Evolutionary conservation across 2,113 vertebrate species (phyloP).

Genomic region (Rhegmatorhina hoffmannsi): DNA sequence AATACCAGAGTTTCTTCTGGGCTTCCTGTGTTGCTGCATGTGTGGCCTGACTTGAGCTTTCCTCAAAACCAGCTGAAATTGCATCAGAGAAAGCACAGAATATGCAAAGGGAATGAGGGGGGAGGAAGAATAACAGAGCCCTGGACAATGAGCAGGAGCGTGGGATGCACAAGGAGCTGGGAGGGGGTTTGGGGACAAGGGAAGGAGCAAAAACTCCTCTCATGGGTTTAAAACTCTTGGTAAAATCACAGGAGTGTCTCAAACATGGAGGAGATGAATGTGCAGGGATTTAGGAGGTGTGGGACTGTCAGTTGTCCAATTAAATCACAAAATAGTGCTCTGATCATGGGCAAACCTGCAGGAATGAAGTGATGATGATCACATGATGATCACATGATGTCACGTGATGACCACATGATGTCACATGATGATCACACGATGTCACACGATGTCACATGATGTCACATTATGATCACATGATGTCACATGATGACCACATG

Average conservation of each 20-base stretch:
- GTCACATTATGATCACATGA: no score
- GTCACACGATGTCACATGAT: no score
- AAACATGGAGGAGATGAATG: not conserved
- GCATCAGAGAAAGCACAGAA: not conserved
- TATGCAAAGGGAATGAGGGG: not conserved
- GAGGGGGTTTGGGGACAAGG: not conserved
- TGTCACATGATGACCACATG: no score
- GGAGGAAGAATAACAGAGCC: not conserved
- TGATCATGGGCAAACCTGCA: not conserved
- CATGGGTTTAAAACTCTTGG: not conserved
- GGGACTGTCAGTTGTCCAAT: not conserved
- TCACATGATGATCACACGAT: no score
- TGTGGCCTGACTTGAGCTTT: not conserved
- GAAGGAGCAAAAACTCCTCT: not conserved
- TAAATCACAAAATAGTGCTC: not conserved
- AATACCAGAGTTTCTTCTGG: not conserved
- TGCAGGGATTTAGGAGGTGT: not conserved
- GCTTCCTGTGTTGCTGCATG: not conserved
- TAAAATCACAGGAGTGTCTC: not conserved
- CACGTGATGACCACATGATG: no score
- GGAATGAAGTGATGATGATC: not conserved
- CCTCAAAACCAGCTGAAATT: constrained; percentile 3
- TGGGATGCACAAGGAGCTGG: not conserved
- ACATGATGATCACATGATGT: no score
- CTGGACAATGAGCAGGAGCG: not conserved